phyloP scores from a whole-genome alignment of 2,113 vertebrate species.

The Circaetus gallicus region DNA sequence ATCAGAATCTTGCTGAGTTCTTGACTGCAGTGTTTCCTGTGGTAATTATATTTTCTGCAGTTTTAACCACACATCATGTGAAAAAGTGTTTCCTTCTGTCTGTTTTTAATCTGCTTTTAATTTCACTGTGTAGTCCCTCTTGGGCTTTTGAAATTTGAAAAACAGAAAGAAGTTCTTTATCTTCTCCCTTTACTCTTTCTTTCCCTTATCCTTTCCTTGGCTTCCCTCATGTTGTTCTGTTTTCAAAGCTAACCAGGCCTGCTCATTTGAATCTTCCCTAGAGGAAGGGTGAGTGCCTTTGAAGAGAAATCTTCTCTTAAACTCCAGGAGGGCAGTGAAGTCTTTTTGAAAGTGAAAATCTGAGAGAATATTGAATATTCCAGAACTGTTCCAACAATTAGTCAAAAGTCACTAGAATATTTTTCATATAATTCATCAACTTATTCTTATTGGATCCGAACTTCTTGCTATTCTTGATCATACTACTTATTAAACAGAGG shows the following conservation, averaged over 20 bases:
- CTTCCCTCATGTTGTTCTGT: background rate
- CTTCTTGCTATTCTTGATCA: background rate
- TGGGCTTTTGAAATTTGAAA: conserved; percentile 33
- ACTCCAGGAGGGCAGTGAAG: background rate
- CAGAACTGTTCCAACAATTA: background rate
- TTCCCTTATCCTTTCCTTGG: background rate
- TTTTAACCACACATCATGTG: background rate
- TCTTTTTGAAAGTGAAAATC: conserved; percentile 8
- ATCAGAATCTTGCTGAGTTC: conserved; percentile 32
- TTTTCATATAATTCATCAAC: background rate
- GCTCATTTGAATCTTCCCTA: conserved; percentile 1
- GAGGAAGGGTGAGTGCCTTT: background rate
- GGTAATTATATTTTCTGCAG: conserved; percentile 19
- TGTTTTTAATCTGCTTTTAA: conserved; percentile 12
- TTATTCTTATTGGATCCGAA: background rate
- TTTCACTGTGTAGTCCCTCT: background rate
- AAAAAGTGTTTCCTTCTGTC: conserved; percentile 10
- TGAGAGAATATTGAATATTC: conserved; percentile 11
- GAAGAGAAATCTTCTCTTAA: background rate
- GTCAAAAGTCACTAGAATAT: background rate
- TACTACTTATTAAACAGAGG: background rate
- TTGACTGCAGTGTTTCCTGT: conserved; percentile 20
- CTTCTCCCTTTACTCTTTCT: background rate
- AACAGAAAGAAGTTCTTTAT: background rate
- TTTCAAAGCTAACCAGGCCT: conserved; percentile 2